Conservation (phyloP, 2,888 invertebrate genomes). For the Rhagium mordax region DNA sequence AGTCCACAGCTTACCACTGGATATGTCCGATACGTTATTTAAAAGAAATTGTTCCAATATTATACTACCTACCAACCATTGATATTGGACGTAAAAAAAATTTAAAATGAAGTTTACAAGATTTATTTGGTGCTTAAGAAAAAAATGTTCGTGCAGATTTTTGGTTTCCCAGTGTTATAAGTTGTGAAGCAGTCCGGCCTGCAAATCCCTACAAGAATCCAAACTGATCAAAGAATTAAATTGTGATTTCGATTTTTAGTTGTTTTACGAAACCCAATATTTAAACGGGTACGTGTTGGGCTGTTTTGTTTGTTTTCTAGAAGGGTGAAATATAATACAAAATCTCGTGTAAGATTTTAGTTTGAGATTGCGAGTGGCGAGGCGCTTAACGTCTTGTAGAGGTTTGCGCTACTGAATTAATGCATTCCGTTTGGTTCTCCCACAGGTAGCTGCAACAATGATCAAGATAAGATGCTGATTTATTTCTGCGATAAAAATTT, state of each 20-base stretch:
- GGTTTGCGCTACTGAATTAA: constrained; percentile 45
- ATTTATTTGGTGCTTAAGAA: no score
- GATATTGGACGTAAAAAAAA: no score
- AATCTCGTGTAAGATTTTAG: constrained; percentile 47
- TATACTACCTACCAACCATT: no score
- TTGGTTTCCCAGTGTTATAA: no score
- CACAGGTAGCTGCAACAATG: constrained; percentile 42
- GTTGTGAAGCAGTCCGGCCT: no score
- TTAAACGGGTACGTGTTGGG: constrained; percentile 38
- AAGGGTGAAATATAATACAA: constrained; percentile 50
- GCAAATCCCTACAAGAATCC: neutral
- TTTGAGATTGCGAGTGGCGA: constrained; percentile 44
- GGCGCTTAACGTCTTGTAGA: constrained; percentile 41
- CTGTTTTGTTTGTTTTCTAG: constrained; percentile 40
- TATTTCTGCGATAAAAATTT: constrained; percentile 52
- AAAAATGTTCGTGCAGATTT: no score
- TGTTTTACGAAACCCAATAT: constrained; percentile 45
- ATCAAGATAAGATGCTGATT: constrained; percentile 51
- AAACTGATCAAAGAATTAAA: neutral
- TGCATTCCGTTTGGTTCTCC: constrained; percentile 20
- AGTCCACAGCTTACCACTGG: neutral
- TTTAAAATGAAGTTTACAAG: no score
- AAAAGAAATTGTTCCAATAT: neutral
- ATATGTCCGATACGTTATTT: neutral
- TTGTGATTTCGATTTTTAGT: constrained; percentile 20